Evolutionary conservation across 1,140 invertebrate genomes (phyloP), one percentile per base, ranked within the genome.

Genomic region (Mizuhopecten yessoensis): DNA sequence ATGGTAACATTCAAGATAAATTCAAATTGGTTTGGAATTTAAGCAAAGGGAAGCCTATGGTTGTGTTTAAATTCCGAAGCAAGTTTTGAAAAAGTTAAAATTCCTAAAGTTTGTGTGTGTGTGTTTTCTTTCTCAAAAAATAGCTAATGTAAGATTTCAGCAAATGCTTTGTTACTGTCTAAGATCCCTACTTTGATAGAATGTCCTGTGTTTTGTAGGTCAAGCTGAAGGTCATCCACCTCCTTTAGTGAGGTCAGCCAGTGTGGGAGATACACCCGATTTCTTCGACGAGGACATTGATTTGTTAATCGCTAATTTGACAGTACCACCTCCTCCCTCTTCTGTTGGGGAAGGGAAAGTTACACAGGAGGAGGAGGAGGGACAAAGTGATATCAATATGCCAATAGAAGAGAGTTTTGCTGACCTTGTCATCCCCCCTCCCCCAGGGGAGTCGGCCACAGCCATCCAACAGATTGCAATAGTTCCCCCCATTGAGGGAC

Each of bases 241-340:
- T 86, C 98, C 98, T 13, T 88, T 95, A 88, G 89, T 89, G 13
- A 93, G 93, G 49, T 95, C 94, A 87, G 93, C 92, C n/a, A 95
- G 94, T 93, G 93, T 92, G 49, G 94, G 92, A 34, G 92, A 93
- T 34, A 93, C 91, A 89, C 94, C 95, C 23, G 94, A 95, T 90
- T 94, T 96, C 88, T 92, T 96, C 75, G 95, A 95, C 92, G 91
- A 92, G 34, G 96, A 96, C 87, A 96, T 99, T 91, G 98, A 99
- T 95, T 97, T 98, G 88, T 98, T 99, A 94, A 97, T 99, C 94
- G 98, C 98, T 23, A 98, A 97, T 93, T 97, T 98, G 36, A 98
- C 98, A 33, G 97, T 99, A 87, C 98, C 98, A 34, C 98, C 98
- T 11, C 97, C 97, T 36, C 97, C 97, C 45, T 33, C 86, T 15